These are phyloP conservation scores for Tragulus kanchil DNA, from an alignment of 2,113 vertebrate genomes.

Conservation along the genomic window DNA sequence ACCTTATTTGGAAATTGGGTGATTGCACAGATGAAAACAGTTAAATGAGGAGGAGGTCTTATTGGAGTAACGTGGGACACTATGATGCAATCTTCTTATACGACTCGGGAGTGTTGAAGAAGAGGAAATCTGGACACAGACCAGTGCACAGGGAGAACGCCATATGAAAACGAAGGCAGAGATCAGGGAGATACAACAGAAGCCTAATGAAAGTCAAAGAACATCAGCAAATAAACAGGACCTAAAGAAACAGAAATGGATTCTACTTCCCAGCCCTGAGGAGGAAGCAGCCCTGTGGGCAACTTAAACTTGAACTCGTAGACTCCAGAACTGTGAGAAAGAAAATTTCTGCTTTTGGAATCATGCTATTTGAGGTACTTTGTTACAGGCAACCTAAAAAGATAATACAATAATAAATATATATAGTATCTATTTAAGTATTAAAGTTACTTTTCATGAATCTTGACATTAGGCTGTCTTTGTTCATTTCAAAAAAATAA, in stretches of 20 bases:
- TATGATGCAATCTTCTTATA: background rate
- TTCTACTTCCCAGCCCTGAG: background rate
- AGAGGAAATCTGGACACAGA: background rate
- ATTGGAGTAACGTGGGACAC: background rate
- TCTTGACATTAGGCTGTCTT: background rate
- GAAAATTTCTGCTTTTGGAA: background rate
- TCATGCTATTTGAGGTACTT: background rate
- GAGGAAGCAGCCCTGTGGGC: rapidly evolving
- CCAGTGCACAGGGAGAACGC: background rate
- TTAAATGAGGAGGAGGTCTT: background rate
- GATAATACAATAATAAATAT: background rate
- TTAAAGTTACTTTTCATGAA: background rate
- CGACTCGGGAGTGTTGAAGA: background rate
- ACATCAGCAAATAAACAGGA: too few relatives aligned
- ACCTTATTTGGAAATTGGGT: background rate
- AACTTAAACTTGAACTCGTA: background rate
- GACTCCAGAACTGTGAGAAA: background rate
- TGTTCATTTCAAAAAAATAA: background rate
- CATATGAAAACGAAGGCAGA: background rate
- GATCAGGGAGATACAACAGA: background rate
- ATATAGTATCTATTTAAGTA: background rate
- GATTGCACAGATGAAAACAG: background rate
- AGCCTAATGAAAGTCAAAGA: background rate
- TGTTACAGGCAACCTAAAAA: background rate
- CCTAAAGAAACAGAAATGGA: background rate